Evolutionary conservation across 1,140 invertebrate genomes (phyloP), one percentile per base, ranked within the genome.

Genomic region (Drosophila kohkoa): DNA sequence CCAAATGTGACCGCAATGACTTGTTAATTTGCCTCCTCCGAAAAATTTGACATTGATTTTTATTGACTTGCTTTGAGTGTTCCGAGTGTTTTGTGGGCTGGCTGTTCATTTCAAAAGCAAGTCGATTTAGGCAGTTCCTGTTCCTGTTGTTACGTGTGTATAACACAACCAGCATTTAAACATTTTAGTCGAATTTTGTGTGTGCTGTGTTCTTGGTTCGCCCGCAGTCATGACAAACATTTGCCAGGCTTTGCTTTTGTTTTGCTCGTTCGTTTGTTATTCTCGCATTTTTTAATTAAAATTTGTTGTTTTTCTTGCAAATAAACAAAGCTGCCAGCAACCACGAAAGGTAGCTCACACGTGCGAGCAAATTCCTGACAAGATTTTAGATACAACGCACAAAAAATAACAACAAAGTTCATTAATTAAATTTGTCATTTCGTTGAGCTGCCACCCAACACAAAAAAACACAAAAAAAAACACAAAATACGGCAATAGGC

Each of bases 21-120:
- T 81, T 76, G 79, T 71, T 78, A 75, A 81, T 81, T 81, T 75
- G 51, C n/a, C 55, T 66, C 38, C 45, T 75, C 46, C 41, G 20
- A 25, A 25, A 38, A 67, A 64, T 49, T 67, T 59, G 68, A 79
- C 68, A 68, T 63, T 73, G 63, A 77, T 68, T 79, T 77, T 75
- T 74, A 74, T 62, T 77, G 75, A 68, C 75, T 43, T 54, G 11
- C 28, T 45, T 43, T 68, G 55, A 58, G 55, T 58, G 32, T n/a
- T 49, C 38, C 38, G 35, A 38, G 35, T 15, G 10, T 35, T 16
- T 66, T 3, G 20, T 25, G 20, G 3, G 20, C 15, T 15, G 32
- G 7, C 38, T 38, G 20, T 15, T 59, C 15, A 41, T 52, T 58
- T 48, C 41, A 25, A 28, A 46, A 48, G 16, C 7, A 8, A 38